phyloP scores from a whole-genome alignment of 2,113 vertebrate genomes.

The Corvus moneduloides region DNA sequence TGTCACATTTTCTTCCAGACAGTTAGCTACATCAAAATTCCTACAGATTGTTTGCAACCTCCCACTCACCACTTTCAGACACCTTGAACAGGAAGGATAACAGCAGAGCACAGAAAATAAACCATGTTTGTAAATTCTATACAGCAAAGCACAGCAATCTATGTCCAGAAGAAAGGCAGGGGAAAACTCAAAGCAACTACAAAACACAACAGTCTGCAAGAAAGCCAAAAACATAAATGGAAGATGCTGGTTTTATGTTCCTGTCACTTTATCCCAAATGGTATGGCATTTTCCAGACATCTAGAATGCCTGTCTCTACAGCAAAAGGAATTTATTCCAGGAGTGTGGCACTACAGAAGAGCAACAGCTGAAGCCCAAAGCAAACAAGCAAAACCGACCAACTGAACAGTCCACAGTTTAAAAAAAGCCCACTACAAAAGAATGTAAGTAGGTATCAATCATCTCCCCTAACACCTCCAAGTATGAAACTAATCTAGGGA shows the following conservation, averaged over 20 bases:
- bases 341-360: neutral
- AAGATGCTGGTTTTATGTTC: neutral
- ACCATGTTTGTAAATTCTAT: neutral
- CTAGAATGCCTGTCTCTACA: neutral
- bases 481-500: neutral
- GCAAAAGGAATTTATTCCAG: neutral
- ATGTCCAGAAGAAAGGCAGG: neutral
- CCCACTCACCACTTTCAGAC: conserved; percentile 36
- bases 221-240: neutral
- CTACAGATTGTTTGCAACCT: conserved; percentile 20
- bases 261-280: neutral
- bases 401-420: neutral
- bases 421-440: neutral
- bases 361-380: neutral
- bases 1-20: neutral
- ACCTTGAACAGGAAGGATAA: conserved; percentile 18
- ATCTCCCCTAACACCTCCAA: neutral
- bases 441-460: neutral
- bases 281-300: neutral
- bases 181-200: neutral
- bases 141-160: neutral
- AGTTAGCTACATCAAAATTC: conserved; percentile 16
- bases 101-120: neutral
- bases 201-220: neutral
- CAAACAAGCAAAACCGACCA: neutral